A percentile compares a stretch with the other conserved stretches of the same genome.
phyloP scores from a whole-genome alignment of 2,797 vertebrate genomes.

The Alosa sapidissima region DNA sequence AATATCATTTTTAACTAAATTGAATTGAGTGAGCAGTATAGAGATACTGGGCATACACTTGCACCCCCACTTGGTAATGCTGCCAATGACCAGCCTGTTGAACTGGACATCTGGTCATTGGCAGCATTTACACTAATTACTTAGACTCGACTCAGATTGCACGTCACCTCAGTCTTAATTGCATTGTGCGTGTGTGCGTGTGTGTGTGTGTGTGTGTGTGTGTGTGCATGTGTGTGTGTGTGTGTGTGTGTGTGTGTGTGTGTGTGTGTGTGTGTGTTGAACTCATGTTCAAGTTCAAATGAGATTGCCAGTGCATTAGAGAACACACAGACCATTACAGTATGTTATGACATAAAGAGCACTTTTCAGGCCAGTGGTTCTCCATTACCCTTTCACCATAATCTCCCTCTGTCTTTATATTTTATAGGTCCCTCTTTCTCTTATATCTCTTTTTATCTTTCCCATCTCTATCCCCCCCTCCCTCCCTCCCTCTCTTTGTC shows the following conservation, averaged over 20 bases:
- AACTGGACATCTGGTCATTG: background rate
- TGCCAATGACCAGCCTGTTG: no score
- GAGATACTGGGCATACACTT: no score
- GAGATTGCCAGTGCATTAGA: background rate
- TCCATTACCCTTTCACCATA: no score
- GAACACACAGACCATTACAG: background rate
- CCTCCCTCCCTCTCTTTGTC: background rate
- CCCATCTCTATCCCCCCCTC: background rate
- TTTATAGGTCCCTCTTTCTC: no score
- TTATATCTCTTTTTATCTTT: background rate
- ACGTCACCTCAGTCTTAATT: constrained; percentile 4
- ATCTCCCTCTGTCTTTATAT: background rate
- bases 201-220: background rate
- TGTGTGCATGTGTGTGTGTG: background rate
- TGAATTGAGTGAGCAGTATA: no score
- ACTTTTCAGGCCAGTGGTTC: background rate
- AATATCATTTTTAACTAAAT: no score
- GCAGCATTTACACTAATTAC: background rate
- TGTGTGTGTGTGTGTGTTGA: background rate
- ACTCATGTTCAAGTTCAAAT: background rate
- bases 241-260: no score
- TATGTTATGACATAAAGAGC: background rate
- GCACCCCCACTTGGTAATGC: background rate
- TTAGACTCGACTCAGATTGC: background rate
- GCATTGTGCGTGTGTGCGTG: background rate